These are phyloP conservation scores for Corbicula japonica DNA, from an alignment of 2,888 invertebrate genomes.

Conservation along the genomic window DNA sequence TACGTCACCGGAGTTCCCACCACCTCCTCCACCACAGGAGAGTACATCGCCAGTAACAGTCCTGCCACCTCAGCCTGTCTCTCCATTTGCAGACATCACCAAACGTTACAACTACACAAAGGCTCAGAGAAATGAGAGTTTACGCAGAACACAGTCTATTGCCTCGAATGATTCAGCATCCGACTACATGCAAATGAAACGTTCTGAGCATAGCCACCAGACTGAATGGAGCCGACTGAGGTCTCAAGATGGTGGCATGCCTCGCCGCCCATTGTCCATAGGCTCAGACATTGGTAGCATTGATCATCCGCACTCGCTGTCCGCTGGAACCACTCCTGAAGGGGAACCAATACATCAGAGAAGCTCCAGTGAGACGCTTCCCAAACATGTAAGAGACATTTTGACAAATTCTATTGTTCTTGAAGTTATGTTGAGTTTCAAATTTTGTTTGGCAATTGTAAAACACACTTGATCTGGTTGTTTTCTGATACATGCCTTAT, in stretches of 20 bases:
- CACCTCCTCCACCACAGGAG: slow-evolving; percentile 47
- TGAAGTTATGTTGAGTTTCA: neutral
- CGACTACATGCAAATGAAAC: slow-evolving; percentile 80
- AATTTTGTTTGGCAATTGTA: neutral
- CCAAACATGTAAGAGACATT: slow-evolving; percentile 37
- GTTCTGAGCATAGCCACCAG: slow-evolving; percentile 67
- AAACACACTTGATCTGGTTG: neutral
- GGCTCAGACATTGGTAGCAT: slow-evolving; percentile 68
- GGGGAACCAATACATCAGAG: slow-evolving; percentile 26
- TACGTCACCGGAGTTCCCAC: slow-evolving; percentile 33
- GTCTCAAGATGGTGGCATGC: slow-evolving; percentile 64
- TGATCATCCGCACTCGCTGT: slow-evolving; percentile 34
- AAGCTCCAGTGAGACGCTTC: slow-evolving; percentile 48
- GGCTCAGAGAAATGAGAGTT: slow-evolving; percentile 76
- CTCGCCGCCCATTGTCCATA: slow-evolving; percentile 68
- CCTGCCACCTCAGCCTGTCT: slow-evolving; percentile 34
- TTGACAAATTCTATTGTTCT: neutral
- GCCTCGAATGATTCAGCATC: slow-evolving; percentile 69
- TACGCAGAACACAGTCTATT: slow-evolving; percentile 77
- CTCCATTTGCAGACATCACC: slow-evolving; percentile 56
- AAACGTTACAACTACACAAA: slow-evolving; percentile 71
- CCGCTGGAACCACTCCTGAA: slow-evolving; percentile 44
- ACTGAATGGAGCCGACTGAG: slow-evolving; percentile 81
- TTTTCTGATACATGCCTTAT: too few species aligned
- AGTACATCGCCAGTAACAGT: slow-evolving; percentile 24